Percentiles rank a stretch among this genome's conserved stretches.
Conservation (phyloP, 2,797 vertebrate species). For the Cryptoprocta ferox region DNA sequence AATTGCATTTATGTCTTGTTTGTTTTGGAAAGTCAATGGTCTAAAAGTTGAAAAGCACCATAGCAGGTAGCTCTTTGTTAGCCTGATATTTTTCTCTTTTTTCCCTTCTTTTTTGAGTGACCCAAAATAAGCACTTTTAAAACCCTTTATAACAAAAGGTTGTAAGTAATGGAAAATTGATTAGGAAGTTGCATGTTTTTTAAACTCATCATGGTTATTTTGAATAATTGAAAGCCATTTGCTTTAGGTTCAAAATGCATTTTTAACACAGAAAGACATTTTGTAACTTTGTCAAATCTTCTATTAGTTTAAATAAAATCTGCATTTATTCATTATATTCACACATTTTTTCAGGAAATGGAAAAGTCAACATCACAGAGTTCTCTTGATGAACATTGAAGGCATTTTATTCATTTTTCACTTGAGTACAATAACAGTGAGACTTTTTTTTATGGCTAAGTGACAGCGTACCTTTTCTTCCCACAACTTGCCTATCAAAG, state of each 20-base stretch:
- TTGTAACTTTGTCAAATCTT: constrained; percentile 9
- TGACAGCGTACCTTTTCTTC: constrained; percentile 8
- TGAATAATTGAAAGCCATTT: constrained; percentile 26
- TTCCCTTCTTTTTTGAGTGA: not conserved
- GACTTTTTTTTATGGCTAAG: not conserved
- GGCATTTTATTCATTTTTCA: constrained; percentile 41
- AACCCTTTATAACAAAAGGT: not conserved
- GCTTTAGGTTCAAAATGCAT: not conserved
- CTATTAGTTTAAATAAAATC: constrained; percentile 56
- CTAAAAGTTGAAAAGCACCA: not conserved
- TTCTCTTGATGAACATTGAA: constrained; percentile 27
- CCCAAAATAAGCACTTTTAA: constrained; percentile 30
- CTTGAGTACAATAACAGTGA: not conserved
- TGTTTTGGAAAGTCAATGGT: not conserved
- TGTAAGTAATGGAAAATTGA: constrained; percentile 52
- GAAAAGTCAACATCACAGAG: not conserved
- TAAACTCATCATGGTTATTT: constrained; percentile 13
- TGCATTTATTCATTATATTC: constrained; percentile 54
- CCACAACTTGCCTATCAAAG: not conserved
- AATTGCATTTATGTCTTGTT: not conserved
- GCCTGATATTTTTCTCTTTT: not conserved
- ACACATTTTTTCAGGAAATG: constrained; percentile 24
- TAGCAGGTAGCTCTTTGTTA: not conserved
- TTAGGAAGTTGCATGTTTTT: constrained; percentile 14
- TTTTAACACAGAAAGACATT: constrained; percentile 44